These are phyloP conservation scores for Montipora foliosa DNA, from an alignment of 64 coral and sea anemone genomes.

Conservation along the genomic window DNA sequence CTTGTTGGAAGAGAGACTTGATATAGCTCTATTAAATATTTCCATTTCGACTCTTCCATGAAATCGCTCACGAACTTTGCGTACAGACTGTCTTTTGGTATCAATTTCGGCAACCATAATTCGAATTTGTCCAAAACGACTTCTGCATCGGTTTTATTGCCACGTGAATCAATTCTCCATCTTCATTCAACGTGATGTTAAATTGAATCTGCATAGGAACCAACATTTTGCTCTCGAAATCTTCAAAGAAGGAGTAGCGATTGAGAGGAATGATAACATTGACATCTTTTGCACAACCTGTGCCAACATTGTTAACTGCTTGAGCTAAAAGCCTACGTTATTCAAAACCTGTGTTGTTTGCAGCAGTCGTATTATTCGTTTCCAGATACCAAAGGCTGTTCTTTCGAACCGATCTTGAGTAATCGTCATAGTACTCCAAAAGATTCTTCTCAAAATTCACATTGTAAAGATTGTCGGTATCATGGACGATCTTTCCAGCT, in stretches of 20 bases:
- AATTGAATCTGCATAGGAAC: background rate
- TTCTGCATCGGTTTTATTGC: background rate
- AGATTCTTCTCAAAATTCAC: too few species aligned
- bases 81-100: background rate
- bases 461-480: too few species aligned
- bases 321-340: too few species aligned
- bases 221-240: background rate
- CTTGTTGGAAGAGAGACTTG: background rate
- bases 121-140: background rate
- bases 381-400: too few species aligned
- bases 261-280: background rate
- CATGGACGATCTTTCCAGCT: too few species aligned
- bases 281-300: background rate
- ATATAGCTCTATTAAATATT: background rate
- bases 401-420: too few species aligned
- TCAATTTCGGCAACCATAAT: background rate
- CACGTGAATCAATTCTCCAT: background rate
- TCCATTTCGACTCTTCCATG: background rate
- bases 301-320: too few species aligned
- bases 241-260: background rate
- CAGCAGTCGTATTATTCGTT: too few species aligned
- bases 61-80: background rate
- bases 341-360: too few species aligned
- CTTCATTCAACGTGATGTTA: background rate
- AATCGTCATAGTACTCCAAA: too few species aligned